Conservation (phyloP, 2,888 invertebrate genomes). For the Drosophila setosimentum region DNA sequence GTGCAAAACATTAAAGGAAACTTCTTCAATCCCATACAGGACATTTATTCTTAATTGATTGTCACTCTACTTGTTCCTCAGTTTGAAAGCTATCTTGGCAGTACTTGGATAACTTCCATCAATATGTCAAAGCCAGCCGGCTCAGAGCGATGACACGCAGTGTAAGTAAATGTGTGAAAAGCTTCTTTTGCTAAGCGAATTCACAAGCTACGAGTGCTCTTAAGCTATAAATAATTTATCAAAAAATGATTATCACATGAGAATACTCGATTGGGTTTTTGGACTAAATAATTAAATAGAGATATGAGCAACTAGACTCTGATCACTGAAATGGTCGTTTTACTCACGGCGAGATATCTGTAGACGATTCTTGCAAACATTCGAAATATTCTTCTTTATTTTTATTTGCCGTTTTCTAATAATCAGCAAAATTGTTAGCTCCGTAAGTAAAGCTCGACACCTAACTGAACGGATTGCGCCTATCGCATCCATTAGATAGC, state of each 20-base stretch:
- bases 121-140: background rate
- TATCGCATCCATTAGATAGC: conserved; percentile 17
- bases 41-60: background rate
- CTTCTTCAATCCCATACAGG: background rate
- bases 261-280: background rate
- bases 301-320: background rate
- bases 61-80: background rate
- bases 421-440: background rate
- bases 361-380: background rate
- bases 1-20: background rate
- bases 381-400: background rate
- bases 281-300: background rate
- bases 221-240: background rate
- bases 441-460: conserved; percentile 1
- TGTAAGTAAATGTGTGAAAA: conserved; percentile 1
- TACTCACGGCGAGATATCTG: background rate
- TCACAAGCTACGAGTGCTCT: background rate
- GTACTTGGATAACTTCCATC: background rate
- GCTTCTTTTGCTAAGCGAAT: background rate
- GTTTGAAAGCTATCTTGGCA: background rate
- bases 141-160: too few species aligned
- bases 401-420: too few species aligned
- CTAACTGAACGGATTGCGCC: background rate
- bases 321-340: background rate
- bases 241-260: background rate